These are phyloP conservation scores for Perodicticus potto DNA, from an alignment of 2,797 vertebrate species.

Conservation along the genomic window DNA sequence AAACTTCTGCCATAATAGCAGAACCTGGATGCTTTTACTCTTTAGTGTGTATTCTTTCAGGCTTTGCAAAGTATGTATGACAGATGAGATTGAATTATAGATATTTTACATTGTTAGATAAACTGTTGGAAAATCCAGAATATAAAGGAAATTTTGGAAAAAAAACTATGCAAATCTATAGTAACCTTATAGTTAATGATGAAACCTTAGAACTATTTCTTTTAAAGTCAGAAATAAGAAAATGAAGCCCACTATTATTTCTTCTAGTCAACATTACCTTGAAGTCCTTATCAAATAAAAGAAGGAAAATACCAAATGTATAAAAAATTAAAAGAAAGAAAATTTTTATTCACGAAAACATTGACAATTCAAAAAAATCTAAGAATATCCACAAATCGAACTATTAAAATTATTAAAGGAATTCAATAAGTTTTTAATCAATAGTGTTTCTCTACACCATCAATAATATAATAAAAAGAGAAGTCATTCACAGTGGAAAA, in stretches of 20 bases:
- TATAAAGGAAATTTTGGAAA: neutral
- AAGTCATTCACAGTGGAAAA: neutral
- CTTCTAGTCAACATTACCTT: neutral
- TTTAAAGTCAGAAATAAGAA: neutral
- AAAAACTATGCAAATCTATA: neutral
- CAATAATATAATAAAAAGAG: neutral
- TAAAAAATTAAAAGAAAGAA: neutral
- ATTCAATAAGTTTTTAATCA: neutral
- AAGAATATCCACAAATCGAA: neutral
- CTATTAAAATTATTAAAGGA: neutral
- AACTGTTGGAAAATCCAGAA: neutral
- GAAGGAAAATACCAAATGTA: neutral
- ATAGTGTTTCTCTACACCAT: neutral
- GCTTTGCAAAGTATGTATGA: neutral
- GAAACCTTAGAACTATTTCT: neutral
- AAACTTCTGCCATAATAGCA: neutral
- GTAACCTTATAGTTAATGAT: neutral
- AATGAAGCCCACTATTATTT: neutral
- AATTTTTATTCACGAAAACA: neutral
- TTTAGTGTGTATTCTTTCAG: neutral
- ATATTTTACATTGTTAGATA: neutral
- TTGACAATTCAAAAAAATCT: neutral
- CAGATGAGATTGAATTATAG: conserved; percentile 4
- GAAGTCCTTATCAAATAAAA: neutral
- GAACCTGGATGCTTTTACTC: neutral